A percentile compares a stretch with the other conserved stretches of the same genome.
Conservation (phyloP, 2,113 vertebrate species). For the Rhadina sibilatrix region DNA sequence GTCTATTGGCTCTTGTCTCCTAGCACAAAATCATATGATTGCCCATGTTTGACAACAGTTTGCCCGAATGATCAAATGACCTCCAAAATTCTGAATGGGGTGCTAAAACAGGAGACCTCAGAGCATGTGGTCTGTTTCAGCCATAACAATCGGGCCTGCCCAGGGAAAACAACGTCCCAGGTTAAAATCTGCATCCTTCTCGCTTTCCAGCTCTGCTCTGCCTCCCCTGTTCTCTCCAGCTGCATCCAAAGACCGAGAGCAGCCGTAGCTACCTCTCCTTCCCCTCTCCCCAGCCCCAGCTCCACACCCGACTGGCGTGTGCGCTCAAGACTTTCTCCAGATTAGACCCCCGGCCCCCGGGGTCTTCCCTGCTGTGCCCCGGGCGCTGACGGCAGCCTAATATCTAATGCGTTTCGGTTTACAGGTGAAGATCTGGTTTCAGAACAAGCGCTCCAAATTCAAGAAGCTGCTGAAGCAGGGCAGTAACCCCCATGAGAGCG, state of each 20-base stretch:
- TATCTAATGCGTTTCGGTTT: conserved; percentile 20
- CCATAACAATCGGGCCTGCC: neutral
- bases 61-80: conserved; percentile 5
- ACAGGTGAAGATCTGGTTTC: conserved; percentile 99
- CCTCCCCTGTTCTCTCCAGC: neutral
- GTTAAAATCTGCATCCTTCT: neutral
- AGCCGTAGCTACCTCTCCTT: neutral
- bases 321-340: neutral
- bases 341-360: neutral
- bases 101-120: neutral
- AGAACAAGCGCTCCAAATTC: conserved; percentile 99
- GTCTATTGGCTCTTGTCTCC: conserved; percentile 37
- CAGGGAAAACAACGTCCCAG: neutral
- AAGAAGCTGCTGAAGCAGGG: conserved; percentile 99
- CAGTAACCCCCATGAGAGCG: conserved; percentile 91
- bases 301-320: neutral
- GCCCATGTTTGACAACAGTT: conserved; percentile 33
- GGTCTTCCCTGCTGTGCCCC: neutral
- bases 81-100: conserved; percentile 5
- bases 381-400: neutral
- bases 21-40: conserved; percentile 25
- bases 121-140: neutral
- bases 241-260: neutral
- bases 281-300: neutral
- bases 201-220: neutral